Evolutionary conservation across 2,797 vertebrate genomes (phyloP).

Genomic region (Arnoldichthys spilopterus): DNA sequence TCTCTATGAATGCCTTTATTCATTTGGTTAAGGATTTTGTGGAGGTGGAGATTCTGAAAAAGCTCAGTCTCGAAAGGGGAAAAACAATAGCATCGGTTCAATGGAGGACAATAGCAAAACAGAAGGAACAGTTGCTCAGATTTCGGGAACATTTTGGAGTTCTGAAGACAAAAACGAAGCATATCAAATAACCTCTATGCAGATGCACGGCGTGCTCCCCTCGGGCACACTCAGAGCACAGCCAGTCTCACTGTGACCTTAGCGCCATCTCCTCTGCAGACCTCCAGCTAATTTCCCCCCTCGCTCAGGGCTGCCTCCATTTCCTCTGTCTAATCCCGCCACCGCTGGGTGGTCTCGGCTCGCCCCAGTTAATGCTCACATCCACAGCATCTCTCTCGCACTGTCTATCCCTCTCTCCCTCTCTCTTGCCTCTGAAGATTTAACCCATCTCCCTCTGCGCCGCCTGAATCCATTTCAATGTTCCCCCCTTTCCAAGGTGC

Average conservation of each 20-base stretch:
- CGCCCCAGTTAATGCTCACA: constrained; percentile 61
- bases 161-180: constrained; percentile 45
- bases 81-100: constrained; percentile 42
- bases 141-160: constrained; percentile 37
- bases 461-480: constrained; percentile 52
- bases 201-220: constrained; percentile 31
- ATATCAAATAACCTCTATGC: constrained; percentile 47
- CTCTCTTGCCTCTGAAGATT: constrained; percentile 49
- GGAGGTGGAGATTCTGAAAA: constrained; percentile 49
- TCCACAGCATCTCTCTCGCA: constrained; percentile 57
- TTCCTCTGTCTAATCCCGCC: constrained; percentile 61
- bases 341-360: constrained; percentile 54
- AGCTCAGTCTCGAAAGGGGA: constrained; percentile 30
- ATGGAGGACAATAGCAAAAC: constrained; percentile 32
- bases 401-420: constrained; percentile 34
- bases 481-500: constrained; percentile 47
- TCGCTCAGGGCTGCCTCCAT: constrained; percentile 55
- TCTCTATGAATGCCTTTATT: constrained; percentile 39
- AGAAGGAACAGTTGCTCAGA: background rate
- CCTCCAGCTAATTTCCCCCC: constrained; percentile 61
- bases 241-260: constrained; percentile 53
- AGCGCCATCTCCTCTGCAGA: constrained; percentile 48
- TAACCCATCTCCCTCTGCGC: constrained; percentile 53
- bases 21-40: constrained; percentile 38
- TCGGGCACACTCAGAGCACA: constrained; percentile 32